Percentiles rank a stretch among this genome's conserved stretches.
Conservation (phyloP, 1,140 invertebrate species). For the Drosophila takahashii region DNA sequence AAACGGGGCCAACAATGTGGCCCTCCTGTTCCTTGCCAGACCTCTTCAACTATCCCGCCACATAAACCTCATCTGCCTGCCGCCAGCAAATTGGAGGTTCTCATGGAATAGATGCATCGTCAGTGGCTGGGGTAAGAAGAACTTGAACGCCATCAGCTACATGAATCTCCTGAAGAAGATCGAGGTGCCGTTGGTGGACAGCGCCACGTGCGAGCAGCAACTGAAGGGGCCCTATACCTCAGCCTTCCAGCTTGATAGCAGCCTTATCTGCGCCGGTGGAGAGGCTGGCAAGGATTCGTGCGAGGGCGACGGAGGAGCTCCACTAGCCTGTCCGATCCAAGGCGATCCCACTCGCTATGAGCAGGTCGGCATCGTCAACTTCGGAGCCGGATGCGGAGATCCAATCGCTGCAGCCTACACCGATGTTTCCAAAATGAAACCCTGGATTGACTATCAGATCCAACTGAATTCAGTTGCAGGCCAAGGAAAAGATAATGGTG, state of each 20-base stretch:
- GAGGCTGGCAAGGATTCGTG: slow-evolving; percentile 90
- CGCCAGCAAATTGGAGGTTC: slow-evolving; percentile 68
- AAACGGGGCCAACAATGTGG: slow-evolving; percentile 86
- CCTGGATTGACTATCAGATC: not conserved
- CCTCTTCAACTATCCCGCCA: slow-evolving; percentile 86
- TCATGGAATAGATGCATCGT: slow-evolving; percentile 88
- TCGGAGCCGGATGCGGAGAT: slow-evolving; percentile 88
- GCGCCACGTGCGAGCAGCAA: slow-evolving; percentile 79
- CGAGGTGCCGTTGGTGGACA: slow-evolving; percentile 85
- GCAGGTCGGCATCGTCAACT: slow-evolving; percentile 88
- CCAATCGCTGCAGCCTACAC: slow-evolving; percentile 91
- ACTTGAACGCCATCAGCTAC: slow-evolving; percentile 87
- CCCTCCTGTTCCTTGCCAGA: slow-evolving; percentile 86
- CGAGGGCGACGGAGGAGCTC: slow-evolving; percentile 90
- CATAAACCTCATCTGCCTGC: slow-evolving; percentile 88
- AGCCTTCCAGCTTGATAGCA: slow-evolving; percentile 84
- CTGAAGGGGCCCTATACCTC: slow-evolving; percentile 60
- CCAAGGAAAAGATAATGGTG: no score
- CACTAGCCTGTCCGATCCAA: slow-evolving; percentile 87
- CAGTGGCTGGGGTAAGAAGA: slow-evolving; percentile 92
- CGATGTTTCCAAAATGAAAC: slow-evolving; percentile 87
- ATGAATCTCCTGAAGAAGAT: slow-evolving; percentile 88
- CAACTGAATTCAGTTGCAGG: not conserved
- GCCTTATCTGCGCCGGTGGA: slow-evolving; percentile 87
- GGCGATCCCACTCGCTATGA: slow-evolving; percentile 85